phyloP scores from a whole-genome alignment of 2,113 vertebrate genomes.

The Grammomys surdaster region DNA sequence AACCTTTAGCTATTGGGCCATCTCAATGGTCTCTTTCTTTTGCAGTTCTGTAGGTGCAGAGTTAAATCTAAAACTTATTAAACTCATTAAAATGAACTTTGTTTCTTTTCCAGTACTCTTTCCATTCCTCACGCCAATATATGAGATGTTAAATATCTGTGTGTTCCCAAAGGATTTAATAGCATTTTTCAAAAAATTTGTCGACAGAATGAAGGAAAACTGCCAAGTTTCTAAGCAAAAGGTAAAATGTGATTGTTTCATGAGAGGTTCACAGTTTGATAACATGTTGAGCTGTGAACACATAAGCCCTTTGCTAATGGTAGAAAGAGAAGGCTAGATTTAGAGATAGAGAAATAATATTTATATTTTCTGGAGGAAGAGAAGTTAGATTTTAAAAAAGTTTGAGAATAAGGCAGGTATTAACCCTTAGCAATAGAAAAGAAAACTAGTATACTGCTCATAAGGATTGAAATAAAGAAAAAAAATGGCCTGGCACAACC shows the following conservation, averaged over 20 bases:
- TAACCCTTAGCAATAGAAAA: neutral
- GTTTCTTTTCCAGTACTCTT: neutral
- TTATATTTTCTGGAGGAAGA: neutral
- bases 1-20: neutral
- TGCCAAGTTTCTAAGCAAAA: neutral
- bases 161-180: neutral
- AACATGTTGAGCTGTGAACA: too few relatives aligned
- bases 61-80: too few relatives aligned
- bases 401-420: neutral
- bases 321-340: neutral
- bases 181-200: neutral
- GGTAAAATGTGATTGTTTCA: neutral
- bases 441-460: neutral
- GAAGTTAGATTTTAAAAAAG: fast-evolving
- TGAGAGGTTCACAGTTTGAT: neutral
- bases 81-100: neutral
- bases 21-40: neutral
- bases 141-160: neutral
- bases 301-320: too few relatives aligned
- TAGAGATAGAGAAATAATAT: neutral
- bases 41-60: neutral
- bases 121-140: neutral
- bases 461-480: neutral
- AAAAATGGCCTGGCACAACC: neutral
- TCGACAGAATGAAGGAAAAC: neutral